phyloP scores from a whole-genome alignment of 2,888 invertebrate genomes.

The Scelioninae gen. 1 region DNA sequence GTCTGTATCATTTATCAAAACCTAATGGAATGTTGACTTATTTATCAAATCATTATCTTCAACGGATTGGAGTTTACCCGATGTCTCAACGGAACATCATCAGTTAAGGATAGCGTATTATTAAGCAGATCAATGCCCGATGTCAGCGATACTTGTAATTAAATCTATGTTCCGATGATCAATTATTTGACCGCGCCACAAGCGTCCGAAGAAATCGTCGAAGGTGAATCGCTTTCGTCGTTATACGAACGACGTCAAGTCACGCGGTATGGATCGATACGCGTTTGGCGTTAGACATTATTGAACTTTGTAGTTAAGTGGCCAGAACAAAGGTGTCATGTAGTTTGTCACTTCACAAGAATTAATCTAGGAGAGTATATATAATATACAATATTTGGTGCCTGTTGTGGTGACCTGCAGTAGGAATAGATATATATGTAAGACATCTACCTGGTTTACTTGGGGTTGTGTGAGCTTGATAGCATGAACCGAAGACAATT shows the following conservation, averaged over 20 bases:
- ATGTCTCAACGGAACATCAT: constrained; percentile 36
- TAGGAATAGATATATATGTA: too few species aligned
- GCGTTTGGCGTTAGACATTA: constrained; percentile 29
- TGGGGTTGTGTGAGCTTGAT: too few species aligned
- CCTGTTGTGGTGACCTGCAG: too few species aligned
- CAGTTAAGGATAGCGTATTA: constrained; percentile 48
- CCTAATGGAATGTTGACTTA: constrained; percentile 60
- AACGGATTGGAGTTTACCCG: constrained; percentile 36
- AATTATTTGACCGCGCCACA: constrained; percentile 19
- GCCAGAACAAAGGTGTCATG: constrained; percentile 67
- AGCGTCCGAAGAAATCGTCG: constrained; percentile 3
- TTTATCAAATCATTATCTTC: constrained; percentile 61
- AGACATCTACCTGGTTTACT: too few species aligned
- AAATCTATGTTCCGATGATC: constrained; percentile 44
- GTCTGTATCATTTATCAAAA: constrained; percentile 55
- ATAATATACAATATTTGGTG: constrained; percentile 79
- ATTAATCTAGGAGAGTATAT: constrained; percentile 75
- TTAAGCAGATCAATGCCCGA: constrained; percentile 44
- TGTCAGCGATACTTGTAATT: constrained; percentile 50
- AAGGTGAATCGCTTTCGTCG: constrained; percentile 25
- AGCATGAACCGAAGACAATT: too few species aligned
- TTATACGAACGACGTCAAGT: constrained; percentile 8
- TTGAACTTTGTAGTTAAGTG: constrained; percentile 62
- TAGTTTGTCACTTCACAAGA: constrained; percentile 73
- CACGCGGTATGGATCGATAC: constrained; percentile 15